These are phyloP conservation scores for Phorcus lineatus DNA, from an alignment of 2,888 invertebrate species.

Conservation along the genomic window DNA sequence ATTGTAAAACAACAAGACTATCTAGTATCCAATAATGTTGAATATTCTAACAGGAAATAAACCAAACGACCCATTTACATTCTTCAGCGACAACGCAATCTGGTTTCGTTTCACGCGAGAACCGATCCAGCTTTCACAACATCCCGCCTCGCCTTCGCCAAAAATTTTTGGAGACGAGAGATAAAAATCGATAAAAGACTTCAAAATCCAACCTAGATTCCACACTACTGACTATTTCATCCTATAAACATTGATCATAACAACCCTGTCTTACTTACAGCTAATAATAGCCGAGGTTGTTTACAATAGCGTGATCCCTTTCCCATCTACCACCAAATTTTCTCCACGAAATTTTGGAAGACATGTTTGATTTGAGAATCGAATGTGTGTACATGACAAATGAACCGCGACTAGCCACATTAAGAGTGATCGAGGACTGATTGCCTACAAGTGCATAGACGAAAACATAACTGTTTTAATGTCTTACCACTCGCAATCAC, in stretches of 20 bases:
- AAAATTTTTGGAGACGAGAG: constrained; percentile 16
- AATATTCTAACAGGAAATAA: too few species aligned
- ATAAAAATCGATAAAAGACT: constrained; percentile 1
- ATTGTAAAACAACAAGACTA: too few species aligned
- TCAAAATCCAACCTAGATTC: too few species aligned
- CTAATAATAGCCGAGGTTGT: too few species aligned
- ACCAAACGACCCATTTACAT: too few species aligned
- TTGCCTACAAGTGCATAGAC: neutral
- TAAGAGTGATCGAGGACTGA: neutral
- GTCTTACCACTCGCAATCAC: neutral
- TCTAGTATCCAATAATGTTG: too few species aligned
- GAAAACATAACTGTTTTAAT: neutral
- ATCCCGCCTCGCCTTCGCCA: neutral
- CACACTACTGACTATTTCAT: too few species aligned
- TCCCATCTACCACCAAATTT: neutral
- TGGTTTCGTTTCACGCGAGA: neutral
- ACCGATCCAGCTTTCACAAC: neutral
- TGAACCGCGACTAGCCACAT: too few species aligned
- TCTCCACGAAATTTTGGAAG: constrained; percentile 19
- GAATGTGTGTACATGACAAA: neutral
- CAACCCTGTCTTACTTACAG: too few species aligned
- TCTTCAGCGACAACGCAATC: too few species aligned
- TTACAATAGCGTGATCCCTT: neutral
- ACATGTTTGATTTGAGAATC: constrained; percentile 10
- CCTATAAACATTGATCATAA: too few species aligned